phyloP scores from a whole-genome alignment of 2,113 vertebrate species.

The Pavo muticus region DNA sequence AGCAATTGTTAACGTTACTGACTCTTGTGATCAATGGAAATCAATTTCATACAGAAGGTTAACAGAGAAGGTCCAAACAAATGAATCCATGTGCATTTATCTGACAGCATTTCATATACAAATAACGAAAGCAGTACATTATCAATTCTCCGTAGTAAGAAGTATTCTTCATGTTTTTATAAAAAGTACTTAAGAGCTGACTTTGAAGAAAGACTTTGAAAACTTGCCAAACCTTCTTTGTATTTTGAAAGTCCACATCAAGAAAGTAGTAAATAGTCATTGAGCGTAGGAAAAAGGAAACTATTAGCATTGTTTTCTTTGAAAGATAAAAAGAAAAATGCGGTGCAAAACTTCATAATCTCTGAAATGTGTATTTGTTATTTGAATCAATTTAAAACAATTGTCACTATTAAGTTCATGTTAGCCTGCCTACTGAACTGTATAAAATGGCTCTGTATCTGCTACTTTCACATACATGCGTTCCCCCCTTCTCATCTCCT shows the following conservation, averaged over 20 bases:
- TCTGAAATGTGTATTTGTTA: conserved; percentile 83
- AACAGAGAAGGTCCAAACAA: conserved; percentile 71
- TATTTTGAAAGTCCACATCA: conserved; percentile 86
- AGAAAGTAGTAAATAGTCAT: conserved; percentile 81
- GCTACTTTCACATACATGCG: conserved; percentile 43
- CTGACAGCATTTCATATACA: conserved; percentile 77
- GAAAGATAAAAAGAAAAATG: conserved; percentile 85
- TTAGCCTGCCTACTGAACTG: conserved; percentile 68
- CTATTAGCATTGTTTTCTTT: conserved; percentile 88
- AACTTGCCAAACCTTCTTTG: conserved; percentile 84
- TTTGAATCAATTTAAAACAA: conserved; percentile 81
- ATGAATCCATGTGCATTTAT: conserved; percentile 72
- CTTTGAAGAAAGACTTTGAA: conserved; percentile 84
- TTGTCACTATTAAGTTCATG: conserved; percentile 73
- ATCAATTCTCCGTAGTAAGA: conserved; percentile 77
- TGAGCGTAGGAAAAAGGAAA: conserved; percentile 87
- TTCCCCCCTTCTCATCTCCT: conserved; percentile 32
- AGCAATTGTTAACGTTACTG: conserved; percentile 71
- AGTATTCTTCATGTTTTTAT: conserved; percentile 81
- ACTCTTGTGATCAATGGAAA: conserved; percentile 77
- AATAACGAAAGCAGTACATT: conserved; percentile 77
- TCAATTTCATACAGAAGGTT: conserved; percentile 74
- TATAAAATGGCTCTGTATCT: conserved; percentile 69
- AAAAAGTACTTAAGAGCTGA: conserved; percentile 81
- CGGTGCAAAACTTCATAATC: conserved; percentile 83